phyloP scores from a whole-genome alignment of 2,113 vertebrate genomes.

The Acrocephalus kingi region DNA sequence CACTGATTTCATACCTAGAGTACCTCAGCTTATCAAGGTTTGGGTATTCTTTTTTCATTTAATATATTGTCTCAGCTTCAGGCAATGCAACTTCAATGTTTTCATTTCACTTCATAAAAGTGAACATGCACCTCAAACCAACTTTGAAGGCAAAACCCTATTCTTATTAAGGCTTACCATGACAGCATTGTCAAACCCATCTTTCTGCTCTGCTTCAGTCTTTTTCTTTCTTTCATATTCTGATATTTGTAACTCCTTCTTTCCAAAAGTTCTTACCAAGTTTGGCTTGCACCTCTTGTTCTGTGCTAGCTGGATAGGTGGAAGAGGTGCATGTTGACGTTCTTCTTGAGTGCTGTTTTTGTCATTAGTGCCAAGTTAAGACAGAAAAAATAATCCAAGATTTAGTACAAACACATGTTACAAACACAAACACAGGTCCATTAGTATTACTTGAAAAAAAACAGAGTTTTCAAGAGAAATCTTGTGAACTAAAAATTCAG shows the following conservation, averaged over 20 bases:
- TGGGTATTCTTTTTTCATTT: neutral
- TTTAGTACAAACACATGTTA: neutral
- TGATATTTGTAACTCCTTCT: neutral
- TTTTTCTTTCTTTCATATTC: neutral
- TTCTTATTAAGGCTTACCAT: conserved; percentile 31
- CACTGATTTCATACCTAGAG: neutral
- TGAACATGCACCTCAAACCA: neutral
- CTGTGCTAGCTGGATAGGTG: neutral
- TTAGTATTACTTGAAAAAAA: neutral
- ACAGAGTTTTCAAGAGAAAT: neutral
- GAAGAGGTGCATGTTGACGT: conserved; percentile 14
- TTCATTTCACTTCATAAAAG: neutral
- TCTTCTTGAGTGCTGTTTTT: conserved; percentile 4
- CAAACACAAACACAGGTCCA: neutral
- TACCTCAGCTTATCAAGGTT: neutral
- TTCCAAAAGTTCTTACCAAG: conserved; percentile 29
- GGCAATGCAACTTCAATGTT: neutral
- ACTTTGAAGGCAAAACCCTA: neutral
- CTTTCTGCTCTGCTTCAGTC: conserved; percentile 3
- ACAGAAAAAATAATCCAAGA: neutral
- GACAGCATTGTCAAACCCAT: neutral
- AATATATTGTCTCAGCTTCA: neutral
- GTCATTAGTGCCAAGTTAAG: neutral
- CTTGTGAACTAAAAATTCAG: neutral
- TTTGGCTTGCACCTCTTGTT: conserved; percentile 67